Evolutionary conservation across 1,140 invertebrate genomes (phyloP).

Genomic region (Aphelenchoides besseyi): DNA sequence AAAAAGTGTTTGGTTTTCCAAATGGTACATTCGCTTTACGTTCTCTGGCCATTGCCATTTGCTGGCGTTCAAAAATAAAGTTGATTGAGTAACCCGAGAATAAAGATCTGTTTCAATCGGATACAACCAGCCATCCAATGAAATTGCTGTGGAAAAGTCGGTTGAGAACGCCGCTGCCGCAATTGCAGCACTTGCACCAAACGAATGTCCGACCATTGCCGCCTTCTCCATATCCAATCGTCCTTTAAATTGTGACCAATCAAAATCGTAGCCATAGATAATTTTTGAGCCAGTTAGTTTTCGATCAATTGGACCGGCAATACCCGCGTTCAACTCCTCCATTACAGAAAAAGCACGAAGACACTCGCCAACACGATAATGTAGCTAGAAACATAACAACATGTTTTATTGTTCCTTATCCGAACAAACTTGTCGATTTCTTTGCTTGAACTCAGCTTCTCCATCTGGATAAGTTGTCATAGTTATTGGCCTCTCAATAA

Average conservation of each 20-base stretch:
- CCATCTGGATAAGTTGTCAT: constrained; percentile 46
- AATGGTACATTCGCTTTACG: constrained; percentile 67
- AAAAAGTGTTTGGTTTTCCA: constrained; percentile 44
- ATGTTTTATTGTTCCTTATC: not conserved
- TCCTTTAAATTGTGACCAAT: constrained; percentile 64
- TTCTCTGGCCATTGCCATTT: constrained; percentile 71
- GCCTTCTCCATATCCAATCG: constrained; percentile 67
- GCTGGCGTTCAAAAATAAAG: constrained; percentile 71
- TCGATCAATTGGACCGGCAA: constrained; percentile 55
- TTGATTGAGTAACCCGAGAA: constrained; percentile 66
- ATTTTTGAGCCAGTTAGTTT: constrained; percentile 63
- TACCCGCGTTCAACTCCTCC: constrained; percentile 67
- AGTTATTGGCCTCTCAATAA: constrained; percentile 35
- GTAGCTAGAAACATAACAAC: constrained; percentile 58
- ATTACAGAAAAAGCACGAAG: constrained; percentile 67
- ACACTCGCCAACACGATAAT: constrained; percentile 67
- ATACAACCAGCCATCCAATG: constrained; percentile 73
- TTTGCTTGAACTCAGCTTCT: constrained; percentile 62
- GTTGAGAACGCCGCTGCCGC: constrained; percentile 65
- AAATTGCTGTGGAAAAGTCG: constrained; percentile 66
- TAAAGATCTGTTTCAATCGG: constrained; percentile 67
- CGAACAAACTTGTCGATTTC: constrained; percentile 64
- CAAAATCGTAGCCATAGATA: constrained; percentile 65
- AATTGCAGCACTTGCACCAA: constrained; percentile 70
- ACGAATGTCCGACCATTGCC: constrained; percentile 70